Evolutionary conservation across 2,113 vertebrate species (phyloP), one percentile per base, ranked within the genome.

Genomic region (Micromys minutus): DNA sequence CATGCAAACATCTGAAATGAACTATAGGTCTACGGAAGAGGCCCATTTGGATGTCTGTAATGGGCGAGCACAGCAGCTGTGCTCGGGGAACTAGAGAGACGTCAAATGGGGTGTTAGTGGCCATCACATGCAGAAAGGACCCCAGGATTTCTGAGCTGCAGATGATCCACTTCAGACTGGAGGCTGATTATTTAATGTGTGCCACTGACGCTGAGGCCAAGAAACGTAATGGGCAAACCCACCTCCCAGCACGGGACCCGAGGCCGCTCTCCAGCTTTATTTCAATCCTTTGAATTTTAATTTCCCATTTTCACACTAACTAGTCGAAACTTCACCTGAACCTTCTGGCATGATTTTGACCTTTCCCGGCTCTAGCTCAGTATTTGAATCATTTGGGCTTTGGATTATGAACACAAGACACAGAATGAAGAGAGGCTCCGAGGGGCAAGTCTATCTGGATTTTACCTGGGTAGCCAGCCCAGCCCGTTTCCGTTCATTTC

Each of bases 221-320:
- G 47, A 86, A 93, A 29, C 5, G 5, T 79, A 65, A 92, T 67
- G 90, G 17, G 34, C 75, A 87, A 93, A 96, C 96, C 19, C 4
- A 92, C 74, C 65, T 26, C 42, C 39, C 59, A 87, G 22, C 36
- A 10, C 36, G 65, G 96, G 57, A 59, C 57, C 52, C 11, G 69
- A 90, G 81, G 24, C 17, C 19, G 39, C 45, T 87, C 15, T 42
- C 72, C 89, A 57, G 47, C 85, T 93, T 96, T 72, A 92, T 95
- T 94, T 87, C 7, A 92, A 77, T 21, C 80, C 92, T 97, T 95
- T 86, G 89, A 74, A 89, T 94, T 91, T 75, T 74, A 47, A 7
- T 77, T 89, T 80, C 55, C 17, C 42, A 21, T 88, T 77, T 96
- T 92, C 55, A 50, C 3, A 1, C 22, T 21, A 80, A 52, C 42